These are phyloP conservation scores for Anguilla marmorata DNA, from an alignment of 2,797 vertebrate genomes.

Conservation along the genomic window DNA sequence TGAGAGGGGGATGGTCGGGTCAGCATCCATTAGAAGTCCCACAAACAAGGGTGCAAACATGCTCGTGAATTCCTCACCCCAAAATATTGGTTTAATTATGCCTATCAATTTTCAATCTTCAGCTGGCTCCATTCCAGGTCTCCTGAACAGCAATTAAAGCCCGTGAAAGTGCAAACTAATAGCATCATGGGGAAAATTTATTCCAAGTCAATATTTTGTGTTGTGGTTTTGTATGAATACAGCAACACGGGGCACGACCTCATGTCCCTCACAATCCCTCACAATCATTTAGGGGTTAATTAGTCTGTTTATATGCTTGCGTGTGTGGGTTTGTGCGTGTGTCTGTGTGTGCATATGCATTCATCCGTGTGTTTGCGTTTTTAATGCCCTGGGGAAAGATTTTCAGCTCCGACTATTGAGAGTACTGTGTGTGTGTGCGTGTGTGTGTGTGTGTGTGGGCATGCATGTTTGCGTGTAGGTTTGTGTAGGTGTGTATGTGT, in stretches of 20 bases:
- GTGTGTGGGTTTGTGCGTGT: background rate
- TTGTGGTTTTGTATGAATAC: background rate
- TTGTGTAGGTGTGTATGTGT: background rate
- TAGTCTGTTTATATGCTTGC: background rate
- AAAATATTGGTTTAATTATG: background rate
- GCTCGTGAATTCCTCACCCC: background rate
- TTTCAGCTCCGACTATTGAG: too few relatives aligned
- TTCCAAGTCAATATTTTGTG: background rate
- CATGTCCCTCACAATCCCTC: background rate
- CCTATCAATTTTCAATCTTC: too few relatives aligned
- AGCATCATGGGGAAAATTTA: background rate
- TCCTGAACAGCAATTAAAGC: background rate
- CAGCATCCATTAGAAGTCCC: background rate
- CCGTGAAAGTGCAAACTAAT: background rate
- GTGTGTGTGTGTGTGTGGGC: background rate
- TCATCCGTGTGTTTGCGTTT: background rate
- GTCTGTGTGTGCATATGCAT: background rate
- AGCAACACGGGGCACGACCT: background rate
- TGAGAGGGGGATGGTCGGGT: background rate
- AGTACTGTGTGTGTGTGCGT: background rate
- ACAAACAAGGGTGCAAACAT: background rate
- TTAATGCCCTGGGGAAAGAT: too few relatives aligned
- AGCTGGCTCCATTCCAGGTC: background rate
- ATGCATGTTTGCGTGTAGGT: background rate
- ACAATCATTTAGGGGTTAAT: conserved; percentile 8